Percentiles rank a stretch among this genome's conserved stretches.
These are phyloP conservation scores for Sycophila sp. DNA, from an alignment of 1,140 invertebrate species.

Conservation along the genomic window DNA sequence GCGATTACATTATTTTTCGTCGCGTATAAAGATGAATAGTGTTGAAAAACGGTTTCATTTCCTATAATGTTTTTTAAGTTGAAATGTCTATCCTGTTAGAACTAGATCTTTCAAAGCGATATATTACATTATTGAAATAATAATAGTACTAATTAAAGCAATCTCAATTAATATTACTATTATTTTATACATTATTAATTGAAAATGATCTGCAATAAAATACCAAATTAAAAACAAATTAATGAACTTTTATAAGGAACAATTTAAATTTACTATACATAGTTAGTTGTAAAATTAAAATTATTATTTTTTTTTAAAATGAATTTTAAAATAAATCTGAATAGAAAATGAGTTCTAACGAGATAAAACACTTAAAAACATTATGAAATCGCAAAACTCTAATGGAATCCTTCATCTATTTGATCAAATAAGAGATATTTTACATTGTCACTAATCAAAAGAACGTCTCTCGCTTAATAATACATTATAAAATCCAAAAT, in stretches of 20 bases:
- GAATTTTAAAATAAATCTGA: not conserved
- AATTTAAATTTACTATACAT: too few relatives aligned
- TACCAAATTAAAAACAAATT: too few relatives aligned
- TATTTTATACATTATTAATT: too few relatives aligned
- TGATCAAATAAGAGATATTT: not conserved
- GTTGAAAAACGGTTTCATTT: not conserved
- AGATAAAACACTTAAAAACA: slow-evolving; percentile 2
- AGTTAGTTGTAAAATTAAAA: not conserved
- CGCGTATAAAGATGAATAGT: too few relatives aligned
- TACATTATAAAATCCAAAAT: slow-evolving; percentile 1
- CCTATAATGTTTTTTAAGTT: not conserved
- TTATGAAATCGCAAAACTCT: not conserved
- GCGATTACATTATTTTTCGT: too few relatives aligned
- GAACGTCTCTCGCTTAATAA: not conserved
- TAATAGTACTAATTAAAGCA: not conserved
- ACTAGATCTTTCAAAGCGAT: too few relatives aligned
- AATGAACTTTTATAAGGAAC: too few relatives aligned
- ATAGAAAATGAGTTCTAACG: not conserved
- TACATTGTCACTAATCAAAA: not conserved
- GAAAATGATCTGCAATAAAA: too few relatives aligned
- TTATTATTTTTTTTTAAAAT: not conserved
- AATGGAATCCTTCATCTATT: not conserved
- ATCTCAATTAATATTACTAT: not conserved
- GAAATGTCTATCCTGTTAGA: not conserved
- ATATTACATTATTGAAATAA: not conserved